Evolutionary conservation across 2,888 invertebrate genomes (phyloP), one percentile per base, ranked within the genome.

Genomic region (Drosophila pseudotakahashii): DNA sequence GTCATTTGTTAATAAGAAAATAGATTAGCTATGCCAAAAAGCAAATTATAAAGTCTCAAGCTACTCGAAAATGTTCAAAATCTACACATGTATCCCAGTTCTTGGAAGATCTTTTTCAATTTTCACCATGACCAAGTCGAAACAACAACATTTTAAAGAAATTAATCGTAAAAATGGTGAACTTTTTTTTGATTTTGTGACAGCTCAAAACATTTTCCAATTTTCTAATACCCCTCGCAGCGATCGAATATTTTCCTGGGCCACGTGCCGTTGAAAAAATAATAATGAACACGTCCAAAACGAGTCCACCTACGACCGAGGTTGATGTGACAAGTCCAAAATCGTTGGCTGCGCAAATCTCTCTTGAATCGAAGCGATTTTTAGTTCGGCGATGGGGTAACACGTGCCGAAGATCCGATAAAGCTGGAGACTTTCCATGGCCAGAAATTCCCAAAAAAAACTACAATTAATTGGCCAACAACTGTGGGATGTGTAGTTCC

Each of bases 321-420:
- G 48, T 42, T 61, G 58, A 47, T 58, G 58, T 59, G 62, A 63
- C 60, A 60, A 62, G 59, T 60, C 62, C 62, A 41, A 42, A 41
- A 19, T 32, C 50, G 41, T 47, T 48, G 19, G 64, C 66, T 69
- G 68, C 52, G 67, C 68, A 71, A 71, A 71, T 70, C 54, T 67
- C 37, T 10, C 16, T 66, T 44, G 26, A 26, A 39, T 53, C 53
- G 64, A 51, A 39, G 7, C 23, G 32, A 55, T 60, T 57, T 61
- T 45, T 19, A 14, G 16, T 11, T 51, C 37, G 6, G 1, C 7
- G 51, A 19, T 6, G 52, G 23, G 14, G 32, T 39, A 37, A 64
- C 64, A 64, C 64, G 64, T 64, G 64, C 64, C 64, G 10, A 2
- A 39, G 23, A 48, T 11, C 13, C 47, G 2, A 47, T 59, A 48